Evolutionary conservation across 2,888 invertebrate species (phyloP).

Genomic region (Seladonia tumulorum): DNA sequence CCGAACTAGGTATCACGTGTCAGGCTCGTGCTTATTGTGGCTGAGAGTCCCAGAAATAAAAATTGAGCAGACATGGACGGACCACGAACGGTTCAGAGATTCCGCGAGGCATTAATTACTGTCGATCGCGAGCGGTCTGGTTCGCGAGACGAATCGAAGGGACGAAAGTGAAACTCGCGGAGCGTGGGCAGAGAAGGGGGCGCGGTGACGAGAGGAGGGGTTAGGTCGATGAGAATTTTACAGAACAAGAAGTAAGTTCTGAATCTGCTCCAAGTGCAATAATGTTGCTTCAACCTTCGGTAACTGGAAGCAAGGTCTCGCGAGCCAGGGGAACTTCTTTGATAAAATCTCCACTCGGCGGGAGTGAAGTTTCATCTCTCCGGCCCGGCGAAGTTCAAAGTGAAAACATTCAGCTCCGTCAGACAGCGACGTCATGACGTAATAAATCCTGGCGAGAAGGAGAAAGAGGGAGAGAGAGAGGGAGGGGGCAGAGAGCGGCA

Average conservation of each 20-base stretch:
- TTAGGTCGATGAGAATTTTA: constrained; percentile 7
- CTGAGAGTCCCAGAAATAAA: too few species aligned
- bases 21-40: too few species aligned
- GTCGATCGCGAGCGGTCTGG: neutral
- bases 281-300: constrained; percentile 6
- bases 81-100: too few species aligned
- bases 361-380: constrained; percentile 6
- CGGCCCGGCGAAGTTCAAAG: constrained; percentile 21
- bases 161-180: neutral
- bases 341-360: constrained; percentile 10
- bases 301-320: constrained; percentile 15
- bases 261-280: constrained; percentile 16
- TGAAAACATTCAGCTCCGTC: constrained; percentile 8
- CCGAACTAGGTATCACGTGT: too few species aligned
- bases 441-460: constrained; percentile 16
- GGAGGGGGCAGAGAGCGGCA: neutral
- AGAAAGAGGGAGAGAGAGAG: neutral
- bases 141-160: neutral
- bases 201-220: neutral
- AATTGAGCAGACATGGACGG: too few species aligned
- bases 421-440: constrained; percentile 19
- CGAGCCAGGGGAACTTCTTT: constrained; percentile 14
- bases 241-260: constrained; percentile 5
- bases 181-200: neutral
- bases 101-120: neutral